These are phyloP conservation scores for Thelaira solivaga DNA, from an alignment of 2,888 invertebrate genomes.

Conservation along the genomic window DNA sequence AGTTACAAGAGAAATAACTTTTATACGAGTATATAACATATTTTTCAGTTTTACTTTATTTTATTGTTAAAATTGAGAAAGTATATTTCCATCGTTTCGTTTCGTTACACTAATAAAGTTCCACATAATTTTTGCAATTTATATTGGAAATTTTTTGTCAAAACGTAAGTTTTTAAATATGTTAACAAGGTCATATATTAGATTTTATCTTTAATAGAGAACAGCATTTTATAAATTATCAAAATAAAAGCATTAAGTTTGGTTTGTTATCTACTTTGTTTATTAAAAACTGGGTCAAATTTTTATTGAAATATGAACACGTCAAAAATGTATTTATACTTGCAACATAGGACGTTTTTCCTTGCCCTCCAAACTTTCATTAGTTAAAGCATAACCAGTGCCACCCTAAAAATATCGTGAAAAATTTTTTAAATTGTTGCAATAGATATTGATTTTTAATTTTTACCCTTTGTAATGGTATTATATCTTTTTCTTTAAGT, in stretches of 20 bases:
- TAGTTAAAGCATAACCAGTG: constrained; percentile 94
- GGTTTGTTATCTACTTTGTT: not conserved
- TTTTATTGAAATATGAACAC: not conserved
- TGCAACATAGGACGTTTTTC: constrained; percentile 90
- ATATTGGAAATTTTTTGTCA: not conserved
- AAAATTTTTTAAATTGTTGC: not conserved
- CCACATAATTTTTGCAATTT: not conserved
- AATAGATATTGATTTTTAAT: constrained; percentile 10
- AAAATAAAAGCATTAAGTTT: constrained; percentile 7
- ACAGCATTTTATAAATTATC: constrained; percentile 6
- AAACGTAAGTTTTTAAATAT: not conserved
- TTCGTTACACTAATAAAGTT: not conserved
- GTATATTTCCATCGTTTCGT: not conserved
- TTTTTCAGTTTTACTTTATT: not conserved
- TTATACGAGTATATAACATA: not conserved
- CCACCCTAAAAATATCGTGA: constrained; percentile 83
- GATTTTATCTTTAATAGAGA: constrained; percentile 14
- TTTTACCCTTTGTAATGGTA: constrained; percentile 89
- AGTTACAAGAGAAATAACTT: not conserved
- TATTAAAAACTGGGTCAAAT: constrained; percentile 20
- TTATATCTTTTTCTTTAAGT: constrained; percentile 93
- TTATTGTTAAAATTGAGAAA: not conserved
- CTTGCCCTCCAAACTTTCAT: constrained; percentile 88
- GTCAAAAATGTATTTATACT: too few relatives aligned
- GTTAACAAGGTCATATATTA: not conserved